phyloP scores from a whole-genome alignment of 23 tunicate genomes.

The Aplidium turbinatum region DNA sequence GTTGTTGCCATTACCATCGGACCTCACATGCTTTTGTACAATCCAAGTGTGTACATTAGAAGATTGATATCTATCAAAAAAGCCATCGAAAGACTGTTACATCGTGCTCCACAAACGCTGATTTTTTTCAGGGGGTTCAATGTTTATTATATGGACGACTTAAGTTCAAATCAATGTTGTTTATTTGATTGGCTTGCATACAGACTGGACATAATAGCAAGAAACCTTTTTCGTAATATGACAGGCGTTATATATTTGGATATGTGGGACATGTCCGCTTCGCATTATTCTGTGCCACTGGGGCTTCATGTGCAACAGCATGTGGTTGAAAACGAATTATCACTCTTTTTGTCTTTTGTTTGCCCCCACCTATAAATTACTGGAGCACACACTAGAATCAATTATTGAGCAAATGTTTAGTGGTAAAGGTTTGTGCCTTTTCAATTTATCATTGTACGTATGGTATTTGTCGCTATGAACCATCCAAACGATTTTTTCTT shows the following conservation, averaged over 20 bases:
- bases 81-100: slow-evolving; percentile 32
- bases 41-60: slow-evolving; percentile 40
- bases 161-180: slow-evolving; percentile 44
- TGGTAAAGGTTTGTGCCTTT: no score
- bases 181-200: slow-evolving; percentile 53
- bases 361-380: slow-evolving; percentile 38
- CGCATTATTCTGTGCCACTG: slow-evolving; percentile 24
- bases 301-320: slow-evolving; percentile 29
- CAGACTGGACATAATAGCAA: slow-evolving; percentile 44
- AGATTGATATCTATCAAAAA: slow-evolving; percentile 42
- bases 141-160: slow-evolving; percentile 44
- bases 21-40: slow-evolving; percentile 46
- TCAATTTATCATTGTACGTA: no score
- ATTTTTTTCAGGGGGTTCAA: slow-evolving; percentile 64
- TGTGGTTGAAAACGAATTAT: slow-evolving; percentile 30
- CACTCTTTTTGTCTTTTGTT: slow-evolving; percentile 46
- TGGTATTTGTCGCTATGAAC: no score
- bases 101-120: slow-evolving; percentile 44
- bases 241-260: slow-evolving; percentile 46
- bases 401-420: no score
- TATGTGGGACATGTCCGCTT: slow-evolving; percentile 48
- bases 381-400: no score
- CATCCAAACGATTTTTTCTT: no score
- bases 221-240: slow-evolving; percentile 25
- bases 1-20: slow-evolving; percentile 65